These are phyloP conservation scores for Peromyscus californicus DNA, from an alignment of 2,113 vertebrate genomes.

Conservation along the genomic window DNA sequence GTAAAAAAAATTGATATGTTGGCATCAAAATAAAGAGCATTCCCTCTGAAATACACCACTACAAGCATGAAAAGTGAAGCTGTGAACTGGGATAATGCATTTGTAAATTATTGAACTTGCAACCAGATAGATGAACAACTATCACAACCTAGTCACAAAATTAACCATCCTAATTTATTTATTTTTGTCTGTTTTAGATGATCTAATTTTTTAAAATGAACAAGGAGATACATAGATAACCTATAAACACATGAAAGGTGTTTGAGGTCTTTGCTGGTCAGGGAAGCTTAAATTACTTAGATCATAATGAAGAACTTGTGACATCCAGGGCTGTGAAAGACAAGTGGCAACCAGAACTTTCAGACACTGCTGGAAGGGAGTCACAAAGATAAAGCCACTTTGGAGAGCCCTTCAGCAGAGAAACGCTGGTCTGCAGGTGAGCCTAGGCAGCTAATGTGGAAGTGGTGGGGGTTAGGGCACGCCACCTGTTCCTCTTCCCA, in stretches of 20 bases:
- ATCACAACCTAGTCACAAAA: conserved; percentile 27
- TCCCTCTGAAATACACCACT: not conserved
- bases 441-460: not conserved
- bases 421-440: not conserved
- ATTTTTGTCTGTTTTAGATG: not conserved
- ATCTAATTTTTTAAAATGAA: not conserved
- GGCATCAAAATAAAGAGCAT: not conserved
- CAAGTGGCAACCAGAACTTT: not conserved
- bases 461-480: not conserved
- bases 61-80: not conserved
- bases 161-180: not conserved
- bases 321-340: not conserved
- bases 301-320: not conserved
- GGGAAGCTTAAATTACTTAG: not conserved
- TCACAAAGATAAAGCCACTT: not conserved
- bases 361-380: not conserved
- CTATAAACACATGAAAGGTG: not conserved
- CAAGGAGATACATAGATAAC: not conserved
- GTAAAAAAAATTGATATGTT: not conserved
- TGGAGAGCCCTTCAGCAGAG: not conserved
- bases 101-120: not conserved
- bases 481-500: not conserved
- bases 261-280: not conserved
- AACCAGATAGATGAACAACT: conserved; percentile 15
- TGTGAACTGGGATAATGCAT: not conserved